Evolutionary conservation across 2,113 vertebrate genomes (phyloP).

Genomic region (Miniopterus natalensis): DNA sequence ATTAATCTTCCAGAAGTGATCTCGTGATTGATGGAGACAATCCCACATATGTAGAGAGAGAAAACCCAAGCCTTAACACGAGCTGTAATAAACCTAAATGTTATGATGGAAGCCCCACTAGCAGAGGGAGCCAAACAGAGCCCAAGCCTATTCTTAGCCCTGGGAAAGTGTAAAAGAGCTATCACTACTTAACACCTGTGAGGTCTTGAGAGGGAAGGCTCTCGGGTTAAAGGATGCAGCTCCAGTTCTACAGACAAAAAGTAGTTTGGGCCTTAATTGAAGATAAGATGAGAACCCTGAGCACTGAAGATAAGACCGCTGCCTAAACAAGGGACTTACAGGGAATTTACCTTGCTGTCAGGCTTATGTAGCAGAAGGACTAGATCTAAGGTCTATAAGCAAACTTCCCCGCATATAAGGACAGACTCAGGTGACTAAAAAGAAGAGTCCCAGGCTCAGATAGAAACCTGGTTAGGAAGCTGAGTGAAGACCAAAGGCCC

Average conservation of each 20-base stretch:
- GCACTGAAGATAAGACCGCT: background rate
- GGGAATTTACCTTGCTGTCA: background rate
- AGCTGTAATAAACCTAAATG: background rate
- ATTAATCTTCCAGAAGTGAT: background rate
- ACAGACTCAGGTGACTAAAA: fast-evolving
- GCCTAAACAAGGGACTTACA: background rate
- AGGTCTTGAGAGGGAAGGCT: background rate
- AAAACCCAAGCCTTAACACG: background rate
- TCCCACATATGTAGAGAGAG: background rate
- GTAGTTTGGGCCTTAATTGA: background rate
- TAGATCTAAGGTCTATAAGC: fast-evolving
- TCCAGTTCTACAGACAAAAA: background rate
- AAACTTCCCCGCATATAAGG: background rate
- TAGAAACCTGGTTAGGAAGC: background rate
- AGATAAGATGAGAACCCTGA: background rate
- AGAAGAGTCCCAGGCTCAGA: too few relatives aligned
- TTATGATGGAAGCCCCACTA: background rate
- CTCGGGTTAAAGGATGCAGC: background rate
- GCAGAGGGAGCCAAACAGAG: background rate
- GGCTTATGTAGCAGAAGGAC: too few relatives aligned
- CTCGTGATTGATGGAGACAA: background rate
- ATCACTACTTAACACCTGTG: too few relatives aligned
- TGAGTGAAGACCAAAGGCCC: background rate
- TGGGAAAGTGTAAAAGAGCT: background rate
- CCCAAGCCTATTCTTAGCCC: background rate